Percentiles rank a stretch among this genome's conserved stretches.
phyloP scores from a whole-genome alignment of 2,113 vertebrate genomes.

The Merops nubicus region DNA sequence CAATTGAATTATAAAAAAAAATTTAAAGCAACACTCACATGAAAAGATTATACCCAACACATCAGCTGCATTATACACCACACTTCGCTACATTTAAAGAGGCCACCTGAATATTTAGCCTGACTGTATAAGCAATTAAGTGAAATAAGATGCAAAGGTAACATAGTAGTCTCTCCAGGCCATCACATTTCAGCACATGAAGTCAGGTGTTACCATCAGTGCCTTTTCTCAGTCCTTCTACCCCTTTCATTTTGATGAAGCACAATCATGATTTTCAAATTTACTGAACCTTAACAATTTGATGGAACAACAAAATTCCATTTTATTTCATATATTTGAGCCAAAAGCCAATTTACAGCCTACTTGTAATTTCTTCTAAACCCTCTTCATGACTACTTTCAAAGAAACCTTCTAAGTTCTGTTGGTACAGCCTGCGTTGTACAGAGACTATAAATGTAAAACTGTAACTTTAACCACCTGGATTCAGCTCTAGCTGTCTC shows the following conservation, averaged over 20 bases:
- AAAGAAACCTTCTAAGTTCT: background rate
- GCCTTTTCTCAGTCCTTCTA: background rate
- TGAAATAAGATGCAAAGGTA: background rate
- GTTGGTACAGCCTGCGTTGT: background rate
- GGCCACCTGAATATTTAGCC: background rate
- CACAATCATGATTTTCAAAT: background rate
- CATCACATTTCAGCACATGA: background rate
- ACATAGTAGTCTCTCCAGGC: background rate
- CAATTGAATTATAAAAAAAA: background rate
- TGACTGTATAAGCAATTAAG: background rate
- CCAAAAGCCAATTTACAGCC: background rate
- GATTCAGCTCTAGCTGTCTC: background rate
- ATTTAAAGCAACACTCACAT: background rate
- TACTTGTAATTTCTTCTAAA: background rate
- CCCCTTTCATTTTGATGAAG: background rate
- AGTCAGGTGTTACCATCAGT: background rate
- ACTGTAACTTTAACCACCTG: background rate
- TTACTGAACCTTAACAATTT: background rate
- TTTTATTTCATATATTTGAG: background rate
- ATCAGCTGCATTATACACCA: background rate
- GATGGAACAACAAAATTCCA: background rate
- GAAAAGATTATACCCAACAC: background rate
- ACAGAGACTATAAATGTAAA: background rate
- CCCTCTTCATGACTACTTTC: background rate
- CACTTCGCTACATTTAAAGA: background rate